These are phyloP conservation scores for Rallus limicola DNA, from an alignment of 2,113 vertebrate genomes.

Conservation along the genomic window DNA sequence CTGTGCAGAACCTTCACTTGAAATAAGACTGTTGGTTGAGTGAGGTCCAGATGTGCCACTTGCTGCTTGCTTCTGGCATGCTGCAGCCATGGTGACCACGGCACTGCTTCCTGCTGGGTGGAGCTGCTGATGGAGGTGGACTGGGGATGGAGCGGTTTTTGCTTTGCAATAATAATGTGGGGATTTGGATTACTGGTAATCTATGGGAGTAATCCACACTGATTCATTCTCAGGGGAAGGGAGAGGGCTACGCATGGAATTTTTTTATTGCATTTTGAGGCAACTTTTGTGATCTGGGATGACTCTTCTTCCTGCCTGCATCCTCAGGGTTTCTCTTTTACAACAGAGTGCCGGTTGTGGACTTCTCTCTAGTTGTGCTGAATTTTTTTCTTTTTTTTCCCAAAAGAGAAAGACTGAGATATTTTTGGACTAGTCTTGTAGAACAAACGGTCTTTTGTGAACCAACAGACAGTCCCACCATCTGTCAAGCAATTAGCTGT, in stretches of 20 bases:
- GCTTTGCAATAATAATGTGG: background rate
- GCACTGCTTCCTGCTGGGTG: background rate
- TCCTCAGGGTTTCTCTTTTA: background rate
- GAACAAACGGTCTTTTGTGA: background rate
- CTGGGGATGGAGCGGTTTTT: background rate
- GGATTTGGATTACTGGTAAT: background rate
- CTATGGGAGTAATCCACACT: rapidly evolving
- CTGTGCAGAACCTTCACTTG: background rate
- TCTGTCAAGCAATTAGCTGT: background rate
- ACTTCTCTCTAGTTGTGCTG: background rate
- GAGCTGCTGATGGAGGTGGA: background rate
- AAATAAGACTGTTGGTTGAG: background rate
- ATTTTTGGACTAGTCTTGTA: background rate
- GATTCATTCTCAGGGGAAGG: background rate
- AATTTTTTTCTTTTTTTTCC: background rate
- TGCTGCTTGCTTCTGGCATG: background rate
- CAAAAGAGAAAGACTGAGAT: background rate
- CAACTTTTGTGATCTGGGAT: background rate
- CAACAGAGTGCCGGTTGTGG: background rate
- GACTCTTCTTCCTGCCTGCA: background rate
- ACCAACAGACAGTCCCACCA: background rate
- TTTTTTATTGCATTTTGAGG: background rate
- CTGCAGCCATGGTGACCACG: background rate
- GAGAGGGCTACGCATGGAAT: background rate
- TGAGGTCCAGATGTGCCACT: background rate